Evolutionary conservation across 2,888 invertebrate species (phyloP).

Genomic region (Anaspis maculata): DNA sequence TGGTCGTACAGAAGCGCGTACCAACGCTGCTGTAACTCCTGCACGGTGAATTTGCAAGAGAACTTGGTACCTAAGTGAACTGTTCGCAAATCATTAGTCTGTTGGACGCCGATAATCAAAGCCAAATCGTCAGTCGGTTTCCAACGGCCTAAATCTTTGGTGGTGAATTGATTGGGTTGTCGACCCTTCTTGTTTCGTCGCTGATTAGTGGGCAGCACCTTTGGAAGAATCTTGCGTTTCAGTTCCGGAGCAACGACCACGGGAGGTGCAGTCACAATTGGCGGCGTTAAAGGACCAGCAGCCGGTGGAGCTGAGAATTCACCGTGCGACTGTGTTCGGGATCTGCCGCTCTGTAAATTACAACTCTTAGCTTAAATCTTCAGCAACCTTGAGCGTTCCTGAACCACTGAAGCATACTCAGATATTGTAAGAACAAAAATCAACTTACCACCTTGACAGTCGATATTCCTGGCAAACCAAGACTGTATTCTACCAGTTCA

Average conservation of each 20-base stretch:
- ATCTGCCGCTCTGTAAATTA: constrained; percentile 34
- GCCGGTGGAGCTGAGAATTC: constrained; percentile 30
- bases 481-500: constrained; percentile 88
- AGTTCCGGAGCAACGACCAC: constrained; percentile 21
- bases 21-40: constrained; percentile 94
- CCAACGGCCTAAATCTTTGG: constrained; percentile 88
- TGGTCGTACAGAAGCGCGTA: constrained; percentile 91
- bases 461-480: constrained; percentile 53
- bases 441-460: constrained; percentile 39
- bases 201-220: constrained; percentile 31
- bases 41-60: constrained; percentile 87
- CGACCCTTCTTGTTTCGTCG: constrained; percentile 52
- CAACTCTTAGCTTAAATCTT: no score
- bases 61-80: constrained; percentile 92
- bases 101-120: constrained; percentile 87
- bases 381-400: no score
- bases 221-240: constrained; percentile 45
- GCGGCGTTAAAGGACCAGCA: constrained; percentile 26
- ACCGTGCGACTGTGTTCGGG: constrained; percentile 41
- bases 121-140: constrained; percentile 95
- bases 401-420: no score
- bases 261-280: constrained; percentile 8
- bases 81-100: constrained; percentile 69
- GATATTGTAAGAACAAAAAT: no score
- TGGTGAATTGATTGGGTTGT: constrained; percentile 60